Evolutionary conservation across 2,797 vertebrate species (phyloP).

Genomic region (Periophthalmus magnuspinnatus): DNA sequence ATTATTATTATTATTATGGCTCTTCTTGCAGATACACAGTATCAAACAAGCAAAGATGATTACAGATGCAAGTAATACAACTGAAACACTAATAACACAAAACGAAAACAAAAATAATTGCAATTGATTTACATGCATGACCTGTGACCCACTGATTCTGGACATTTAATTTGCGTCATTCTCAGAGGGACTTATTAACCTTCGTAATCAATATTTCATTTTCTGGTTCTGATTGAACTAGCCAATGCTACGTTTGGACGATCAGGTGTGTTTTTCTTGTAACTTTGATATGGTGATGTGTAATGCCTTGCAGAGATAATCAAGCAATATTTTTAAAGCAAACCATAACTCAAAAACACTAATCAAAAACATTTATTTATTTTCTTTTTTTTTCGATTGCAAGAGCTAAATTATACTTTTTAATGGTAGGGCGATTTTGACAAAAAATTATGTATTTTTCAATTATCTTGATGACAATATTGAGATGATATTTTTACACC

Average conservation of each 20-base stretch:
- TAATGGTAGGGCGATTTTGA: no score
- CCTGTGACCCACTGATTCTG: background rate
- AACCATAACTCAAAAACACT: background rate
- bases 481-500: no score
- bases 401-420: background rate
- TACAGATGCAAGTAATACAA: background rate
- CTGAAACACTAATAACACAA: background rate
- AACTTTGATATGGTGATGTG: background rate
- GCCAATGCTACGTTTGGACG: background rate
- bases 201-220: constrained; percentile 1
- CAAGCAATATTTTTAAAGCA: background rate
- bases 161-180: background rate
- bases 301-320: background rate
- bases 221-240: background rate
- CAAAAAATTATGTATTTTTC: no score
- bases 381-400: background rate
- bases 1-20: background rate
- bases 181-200: constrained; percentile 7
- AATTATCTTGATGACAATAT: no score
- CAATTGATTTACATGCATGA: constrained; percentile 2
- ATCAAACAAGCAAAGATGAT: background rate
- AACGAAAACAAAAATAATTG: constrained; percentile 8
- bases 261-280: background rate
- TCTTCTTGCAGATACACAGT: background rate
- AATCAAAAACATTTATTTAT: background rate